phyloP scores from a whole-genome alignment of 2,113 vertebrate species.

The Ctenodactylus gundi region DNA sequence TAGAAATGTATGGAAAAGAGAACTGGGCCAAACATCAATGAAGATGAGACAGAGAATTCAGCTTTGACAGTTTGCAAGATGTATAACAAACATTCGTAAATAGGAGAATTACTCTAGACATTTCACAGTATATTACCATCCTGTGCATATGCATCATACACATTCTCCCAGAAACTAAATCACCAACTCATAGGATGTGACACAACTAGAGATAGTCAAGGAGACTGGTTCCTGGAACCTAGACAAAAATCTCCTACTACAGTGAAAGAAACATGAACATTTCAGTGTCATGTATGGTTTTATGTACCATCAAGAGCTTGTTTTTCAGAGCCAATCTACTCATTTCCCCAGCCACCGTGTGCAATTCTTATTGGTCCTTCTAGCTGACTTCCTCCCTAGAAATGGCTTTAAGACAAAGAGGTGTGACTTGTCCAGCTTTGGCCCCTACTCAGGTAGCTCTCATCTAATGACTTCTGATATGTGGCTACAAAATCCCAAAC shows the following conservation, averaged over 20 bases:
- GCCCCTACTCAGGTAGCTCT: neutral
- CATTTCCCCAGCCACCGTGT: neutral
- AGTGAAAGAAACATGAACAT: neutral
- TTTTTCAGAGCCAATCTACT: neutral
- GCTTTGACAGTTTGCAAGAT: neutral
- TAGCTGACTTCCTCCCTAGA: neutral
- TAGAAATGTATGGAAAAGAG: neutral
- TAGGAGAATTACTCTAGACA: neutral
- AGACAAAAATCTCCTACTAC: neutral
- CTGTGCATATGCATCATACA: neutral
- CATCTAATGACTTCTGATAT: neutral
- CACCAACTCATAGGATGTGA: neutral
- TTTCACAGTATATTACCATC: neutral
- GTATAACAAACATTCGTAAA: neutral
- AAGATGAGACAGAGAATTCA: neutral
- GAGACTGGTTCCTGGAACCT: neutral
- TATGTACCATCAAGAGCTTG: neutral
- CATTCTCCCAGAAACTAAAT: neutral
- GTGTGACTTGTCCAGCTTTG: neutral
- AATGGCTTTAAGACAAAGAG: neutral
- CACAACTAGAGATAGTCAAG: neutral
- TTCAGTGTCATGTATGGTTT: neutral
- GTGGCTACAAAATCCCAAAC: fast-evolving
- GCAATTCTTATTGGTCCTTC: neutral
- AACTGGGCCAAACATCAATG: neutral